phyloP scores from a whole-genome alignment of 2,797 vertebrate species.

The Enoplosus armatus region DNA sequence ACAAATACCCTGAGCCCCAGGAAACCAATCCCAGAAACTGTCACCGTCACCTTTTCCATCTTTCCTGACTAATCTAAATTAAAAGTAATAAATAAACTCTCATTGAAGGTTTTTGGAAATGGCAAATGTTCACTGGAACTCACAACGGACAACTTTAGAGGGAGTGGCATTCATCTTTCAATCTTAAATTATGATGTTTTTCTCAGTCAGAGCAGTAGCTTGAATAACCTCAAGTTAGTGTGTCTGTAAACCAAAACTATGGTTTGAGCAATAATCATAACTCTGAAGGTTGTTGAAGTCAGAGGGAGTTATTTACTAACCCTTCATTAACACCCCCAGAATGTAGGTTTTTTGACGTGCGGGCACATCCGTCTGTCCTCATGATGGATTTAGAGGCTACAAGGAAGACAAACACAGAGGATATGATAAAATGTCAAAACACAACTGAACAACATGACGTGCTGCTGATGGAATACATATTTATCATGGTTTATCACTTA shows the following conservation, averaged over 20 bases:
- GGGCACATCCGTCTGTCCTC: constrained; percentile 87
- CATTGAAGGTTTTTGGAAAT: constrained; percentile 27
- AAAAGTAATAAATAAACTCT: constrained; percentile 1
- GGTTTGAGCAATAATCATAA: constrained; percentile 49
- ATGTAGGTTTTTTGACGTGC: constrained; percentile 89
- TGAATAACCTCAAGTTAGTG: constrained; percentile 41
- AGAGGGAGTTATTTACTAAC: constrained; percentile 85
- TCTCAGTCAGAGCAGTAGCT: constrained; percentile 25
- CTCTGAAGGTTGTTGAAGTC: constrained; percentile 34
- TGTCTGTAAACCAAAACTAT: constrained; percentile 30
- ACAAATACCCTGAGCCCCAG: neutral
- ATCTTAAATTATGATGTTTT: constrained; percentile 51
- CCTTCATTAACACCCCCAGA: constrained; percentile 92
- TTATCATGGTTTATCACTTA: neutral
- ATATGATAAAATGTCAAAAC: constrained; percentile 27
- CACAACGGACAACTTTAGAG: constrained; percentile 23
- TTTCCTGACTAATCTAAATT: neutral
- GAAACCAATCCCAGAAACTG: neutral
- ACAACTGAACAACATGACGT: constrained; percentile 13
- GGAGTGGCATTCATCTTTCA: constrained; percentile 36
- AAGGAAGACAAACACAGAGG: constrained; percentile 43
- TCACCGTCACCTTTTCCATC: neutral
- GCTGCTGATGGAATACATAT: constrained; percentile 11
- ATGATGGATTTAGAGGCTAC: constrained; percentile 89
- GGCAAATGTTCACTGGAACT: constrained; percentile 5